Conservation (phyloP, 92 coral and sea anemone genomes). For the Palythoa grandiflora region DNA sequence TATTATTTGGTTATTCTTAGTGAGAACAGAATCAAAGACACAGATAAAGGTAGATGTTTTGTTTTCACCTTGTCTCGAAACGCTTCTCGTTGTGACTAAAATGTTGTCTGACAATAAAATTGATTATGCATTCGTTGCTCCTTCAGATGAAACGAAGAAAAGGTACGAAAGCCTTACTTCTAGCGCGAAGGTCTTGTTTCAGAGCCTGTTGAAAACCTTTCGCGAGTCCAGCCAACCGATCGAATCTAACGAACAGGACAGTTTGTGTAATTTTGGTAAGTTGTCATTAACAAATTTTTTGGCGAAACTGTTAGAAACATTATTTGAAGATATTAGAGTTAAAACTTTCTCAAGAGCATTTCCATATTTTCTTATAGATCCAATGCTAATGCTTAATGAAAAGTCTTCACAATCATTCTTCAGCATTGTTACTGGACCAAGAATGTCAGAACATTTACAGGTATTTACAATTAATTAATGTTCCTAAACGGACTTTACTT, state of each 20-base stretch:
- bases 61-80: too few relatives aligned
- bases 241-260: conserved; percentile 18
- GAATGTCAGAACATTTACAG: conserved; percentile 18
- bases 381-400: conserved; percentile 37
- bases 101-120: background rate
- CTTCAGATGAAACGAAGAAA: background rate
- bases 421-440: conserved; percentile 3
- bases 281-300: too few relatives aligned
- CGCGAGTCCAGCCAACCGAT: background rate
- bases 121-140: background rate
- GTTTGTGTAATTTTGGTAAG: conserved; percentile 30
- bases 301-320: conserved; percentile 1
- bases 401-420: conserved; percentile 27
- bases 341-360: too few relatives aligned
- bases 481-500: background rate
- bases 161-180: background rate
- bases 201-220: background rate
- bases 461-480: background rate
- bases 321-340: too few relatives aligned
- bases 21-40: background rate
- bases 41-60: background rate
- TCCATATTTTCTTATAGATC: conserved; percentile 26
- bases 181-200: background rate
- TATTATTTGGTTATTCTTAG: conserved; percentile 15
- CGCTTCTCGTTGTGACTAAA: background rate